Evolutionary conservation across 1,140 invertebrate genomes (phyloP), one percentile per base, ranked within the genome.

Genomic region (Archivesica marissinica): DNA sequence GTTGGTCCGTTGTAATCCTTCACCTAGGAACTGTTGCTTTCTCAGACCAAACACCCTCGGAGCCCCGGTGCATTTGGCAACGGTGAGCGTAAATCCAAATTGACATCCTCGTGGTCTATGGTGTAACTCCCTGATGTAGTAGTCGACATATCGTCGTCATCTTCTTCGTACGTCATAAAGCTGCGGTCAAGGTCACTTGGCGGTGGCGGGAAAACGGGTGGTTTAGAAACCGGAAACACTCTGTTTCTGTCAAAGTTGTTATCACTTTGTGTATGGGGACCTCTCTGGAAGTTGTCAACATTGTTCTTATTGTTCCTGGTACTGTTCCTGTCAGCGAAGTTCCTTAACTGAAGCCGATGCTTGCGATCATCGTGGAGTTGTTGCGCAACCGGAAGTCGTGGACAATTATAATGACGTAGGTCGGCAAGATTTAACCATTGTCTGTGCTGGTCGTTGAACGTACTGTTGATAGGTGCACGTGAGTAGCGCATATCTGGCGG

Each of bases 51-150:
- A 52, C 74, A 85, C 9, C 82, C 64, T 20, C 74, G 25, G 2
- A 85, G 38, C 17, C 50, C 74, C 20, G 56, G 9, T 9, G 52
- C 33, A 35, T 52, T 52, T 64, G 23, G 30, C 17, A 35, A 17
- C 13, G 80, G 70, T 11, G 80, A 83, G 15, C 75, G 72, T 17
- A 85, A 38, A 41, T 85, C 82, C 17, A 77, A 39, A 33, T 41
- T 68, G 11, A 85, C 47, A 41, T 85, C 82, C 30, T 85, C 72
- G 25, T 77, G 72, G 74, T 85, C 82, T n/a, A 85, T 85, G 20
- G 82, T 85, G 41, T 85, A 85, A 66, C 82, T 85, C 35, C 82
- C 82, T 44, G 82, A 85, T 25, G 82, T 85, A 33, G 82, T 85
- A 3, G 82, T 85, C 3, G 82, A 85, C 41, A 85, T 39, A 41